Conservation (phyloP, 2,888 invertebrate species). For the Parnassius glacialis region DNA sequence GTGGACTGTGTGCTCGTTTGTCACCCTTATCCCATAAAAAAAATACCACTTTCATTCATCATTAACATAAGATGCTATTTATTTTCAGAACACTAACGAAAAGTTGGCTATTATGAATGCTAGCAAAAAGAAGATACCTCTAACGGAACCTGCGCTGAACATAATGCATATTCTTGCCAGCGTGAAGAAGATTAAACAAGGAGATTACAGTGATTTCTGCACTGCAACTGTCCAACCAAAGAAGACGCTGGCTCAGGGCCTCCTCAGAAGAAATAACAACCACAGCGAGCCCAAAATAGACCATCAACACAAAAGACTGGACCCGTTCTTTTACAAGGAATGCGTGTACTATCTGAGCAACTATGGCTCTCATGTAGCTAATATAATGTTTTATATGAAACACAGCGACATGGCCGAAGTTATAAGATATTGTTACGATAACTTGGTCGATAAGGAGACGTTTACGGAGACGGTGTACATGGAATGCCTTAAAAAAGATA, state of each 20-base stretch:
- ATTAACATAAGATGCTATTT: neutral
- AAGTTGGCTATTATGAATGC: conserved; percentile 66
- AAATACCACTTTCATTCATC: neutral
- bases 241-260: conserved; percentile 68
- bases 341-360: conserved; percentile 90
- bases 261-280: conserved; percentile 63
- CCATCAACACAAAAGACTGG: conserved; percentile 60
- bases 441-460: conserved; percentile 84
- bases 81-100: conserved; percentile 63
- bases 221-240: conserved; percentile 60
- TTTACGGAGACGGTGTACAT: conserved; percentile 88
- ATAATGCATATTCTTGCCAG: conserved; percentile 81
- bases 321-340: conserved; percentile 86
- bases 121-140: conserved; percentile 69
- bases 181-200: conserved; percentile 78
- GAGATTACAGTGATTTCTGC: conserved; percentile 78
- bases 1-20: too few relatives aligned
- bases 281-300: conserved; percentile 59
- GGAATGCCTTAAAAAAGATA: conserved; percentile 84
- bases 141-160: conserved; percentile 81
- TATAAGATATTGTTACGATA: conserved; percentile 85
- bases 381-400: conserved; percentile 88
- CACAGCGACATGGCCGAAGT: conserved; percentile 86
- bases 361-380: conserved; percentile 88
- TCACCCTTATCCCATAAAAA: too few relatives aligned